phyloP scores from a whole-genome alignment of 1,140 invertebrate genomes.

The Magallana angulata region DNA sequence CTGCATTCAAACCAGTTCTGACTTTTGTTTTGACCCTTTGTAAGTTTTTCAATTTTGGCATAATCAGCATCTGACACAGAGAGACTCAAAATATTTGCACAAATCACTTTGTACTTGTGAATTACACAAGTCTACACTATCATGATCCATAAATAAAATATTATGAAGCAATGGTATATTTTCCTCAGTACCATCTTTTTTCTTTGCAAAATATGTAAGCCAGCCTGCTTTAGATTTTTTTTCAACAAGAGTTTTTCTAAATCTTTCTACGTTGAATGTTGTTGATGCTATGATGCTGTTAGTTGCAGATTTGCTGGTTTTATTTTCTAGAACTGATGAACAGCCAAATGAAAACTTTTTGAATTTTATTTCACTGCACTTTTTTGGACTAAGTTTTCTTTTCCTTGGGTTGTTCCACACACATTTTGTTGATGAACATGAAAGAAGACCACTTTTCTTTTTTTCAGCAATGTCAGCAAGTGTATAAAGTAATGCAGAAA shows the following conservation, averaged over 20 bases:
- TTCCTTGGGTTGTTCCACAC: too few relatives aligned
- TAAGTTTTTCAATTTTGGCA: too few relatives aligned
- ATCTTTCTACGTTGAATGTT: background rate
- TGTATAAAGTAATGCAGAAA: background rate
- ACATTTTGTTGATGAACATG: too few relatives aligned
- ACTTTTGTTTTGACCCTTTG: too few relatives aligned
- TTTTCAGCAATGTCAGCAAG: background rate
- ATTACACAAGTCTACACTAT: background rate
- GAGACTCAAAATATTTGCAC: background rate
- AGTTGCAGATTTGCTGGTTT: constrained; percentile 23
- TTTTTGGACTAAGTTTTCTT: too few relatives aligned
- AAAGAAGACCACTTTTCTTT: background rate
- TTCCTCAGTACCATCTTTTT: background rate
- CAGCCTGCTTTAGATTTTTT: background rate
- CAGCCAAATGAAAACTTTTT: too few relatives aligned
- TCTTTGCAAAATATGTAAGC: constrained; percentile 13
- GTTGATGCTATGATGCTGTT: background rate
- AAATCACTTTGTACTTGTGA: constrained; percentile 20
- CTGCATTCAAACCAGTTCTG: too few relatives aligned
- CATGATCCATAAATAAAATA: background rate
- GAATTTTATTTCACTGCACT: too few relatives aligned
- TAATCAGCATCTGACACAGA: too few relatives aligned
- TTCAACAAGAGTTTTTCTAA: background rate
- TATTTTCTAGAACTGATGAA: too few relatives aligned
- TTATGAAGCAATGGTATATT: constrained; percentile 21